Conservation (phyloP, 2,797 vertebrate species). For the Esox lucius region DNA sequence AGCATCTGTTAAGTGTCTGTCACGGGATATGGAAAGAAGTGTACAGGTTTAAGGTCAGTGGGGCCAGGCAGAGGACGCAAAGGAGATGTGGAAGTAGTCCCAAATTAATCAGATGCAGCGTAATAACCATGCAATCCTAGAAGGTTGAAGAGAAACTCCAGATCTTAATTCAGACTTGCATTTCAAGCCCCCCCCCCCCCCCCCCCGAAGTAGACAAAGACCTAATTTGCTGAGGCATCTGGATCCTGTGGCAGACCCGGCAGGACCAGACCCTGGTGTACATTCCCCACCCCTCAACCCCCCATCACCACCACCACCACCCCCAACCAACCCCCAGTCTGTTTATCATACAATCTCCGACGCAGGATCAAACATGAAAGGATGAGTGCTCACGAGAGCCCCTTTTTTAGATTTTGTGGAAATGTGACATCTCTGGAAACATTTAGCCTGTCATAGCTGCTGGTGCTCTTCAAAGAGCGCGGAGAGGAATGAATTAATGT, state of each 20-base stretch:
- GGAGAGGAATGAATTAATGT: slow-evolving; percentile 79
- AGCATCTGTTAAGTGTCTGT: slow-evolving; percentile 73
- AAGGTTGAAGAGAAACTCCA: slow-evolving; percentile 61
- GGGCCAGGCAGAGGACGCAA: slow-evolving; percentile 41
- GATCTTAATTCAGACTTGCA: slow-evolving; percentile 68
- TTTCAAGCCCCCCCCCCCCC: slow-evolving; percentile 39
- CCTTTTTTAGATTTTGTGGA: slow-evolving; percentile 77
- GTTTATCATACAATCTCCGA: slow-evolving; percentile 83
- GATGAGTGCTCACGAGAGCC: slow-evolving; percentile 76
- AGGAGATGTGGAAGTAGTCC: slow-evolving; percentile 47
- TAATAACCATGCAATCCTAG: slow-evolving; percentile 69
- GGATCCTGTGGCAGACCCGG: slow-evolving; percentile 64
- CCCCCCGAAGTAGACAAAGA: slow-evolving; percentile 72
- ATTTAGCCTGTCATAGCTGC: slow-evolving; percentile 79
- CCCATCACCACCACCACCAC: slow-evolving; percentile 40
- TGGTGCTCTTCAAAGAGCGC: slow-evolving; percentile 74
- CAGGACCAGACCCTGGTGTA: slow-evolving; percentile 6
- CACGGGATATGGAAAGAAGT: slow-evolving; percentile 21
- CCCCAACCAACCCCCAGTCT: slow-evolving; percentile 70
- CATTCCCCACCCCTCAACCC: neutral
- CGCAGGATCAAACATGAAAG: slow-evolving; percentile 86
- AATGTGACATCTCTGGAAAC: slow-evolving; percentile 85
- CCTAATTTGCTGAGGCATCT: slow-evolving; percentile 77
- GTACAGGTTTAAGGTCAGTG: slow-evolving; percentile 45
- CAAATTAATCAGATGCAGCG: slow-evolving; percentile 71